Percentiles rank a stretch among this genome's conserved stretches.
These are phyloP conservation scores for Lycopodina hypogea DNA, from an alignment of 37 sponge, comb jelly and placozoan species.

Conservation along the genomic window DNA sequence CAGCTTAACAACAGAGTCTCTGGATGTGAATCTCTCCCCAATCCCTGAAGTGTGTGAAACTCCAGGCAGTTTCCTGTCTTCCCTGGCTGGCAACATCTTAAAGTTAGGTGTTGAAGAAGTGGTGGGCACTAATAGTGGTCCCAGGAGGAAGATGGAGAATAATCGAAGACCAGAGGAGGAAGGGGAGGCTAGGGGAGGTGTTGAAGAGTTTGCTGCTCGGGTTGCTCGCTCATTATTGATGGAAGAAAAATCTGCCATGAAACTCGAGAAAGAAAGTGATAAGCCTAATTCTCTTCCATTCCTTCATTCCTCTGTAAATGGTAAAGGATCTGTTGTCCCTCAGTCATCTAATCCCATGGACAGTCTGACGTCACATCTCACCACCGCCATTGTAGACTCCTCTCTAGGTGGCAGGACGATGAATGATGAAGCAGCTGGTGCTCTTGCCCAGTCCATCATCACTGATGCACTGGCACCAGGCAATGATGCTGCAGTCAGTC, in stretches of 20 bases:
- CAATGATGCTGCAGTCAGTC: neutral
- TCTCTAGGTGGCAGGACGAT: neutral
- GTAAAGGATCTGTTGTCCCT: neutral
- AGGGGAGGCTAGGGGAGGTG: neutral
- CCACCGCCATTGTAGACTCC: constrained; percentile 22
- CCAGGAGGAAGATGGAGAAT: neutral
- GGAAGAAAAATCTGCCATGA: neutral
- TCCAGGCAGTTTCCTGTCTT: neutral
- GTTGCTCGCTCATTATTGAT: neutral
- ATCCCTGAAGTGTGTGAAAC: constrained; percentile 6
- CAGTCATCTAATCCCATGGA: neutral
- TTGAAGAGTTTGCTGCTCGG: constrained; percentile 2
- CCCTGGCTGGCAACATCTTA: neutral
- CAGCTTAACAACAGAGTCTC: neutral
- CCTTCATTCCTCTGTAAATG: neutral
- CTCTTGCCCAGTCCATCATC: constrained; percentile 12
- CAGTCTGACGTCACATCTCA: neutral
- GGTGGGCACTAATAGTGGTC: neutral
- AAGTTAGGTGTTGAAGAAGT: constrained; percentile 2
- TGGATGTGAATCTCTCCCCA: constrained; percentile 17
- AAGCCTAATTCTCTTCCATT: neutral
- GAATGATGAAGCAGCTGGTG: neutral
- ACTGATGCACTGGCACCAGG: neutral
- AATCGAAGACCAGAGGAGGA: neutral
- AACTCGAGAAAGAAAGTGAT: no score